Base-by-base conservation (phyloP, 1,140 invertebrate species). In the Lucilia cuprina region DNA sequence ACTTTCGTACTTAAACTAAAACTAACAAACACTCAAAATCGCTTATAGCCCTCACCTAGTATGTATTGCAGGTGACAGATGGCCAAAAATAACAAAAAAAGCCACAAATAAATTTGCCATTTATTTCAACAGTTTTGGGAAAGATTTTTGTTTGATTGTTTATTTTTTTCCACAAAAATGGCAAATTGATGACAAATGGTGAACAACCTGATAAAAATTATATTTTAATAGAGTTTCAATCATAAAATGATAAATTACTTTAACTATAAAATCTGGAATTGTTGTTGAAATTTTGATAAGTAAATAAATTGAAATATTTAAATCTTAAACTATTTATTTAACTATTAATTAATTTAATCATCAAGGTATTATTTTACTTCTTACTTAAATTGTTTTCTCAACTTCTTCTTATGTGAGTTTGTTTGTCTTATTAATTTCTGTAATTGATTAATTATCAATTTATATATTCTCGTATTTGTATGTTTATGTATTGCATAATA, bases 131-230 rank as follows among this genome's bases (percentile, higher is more conserved):
- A 55, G 50, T 77, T 77, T 47, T 19, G 35, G n/a, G 49, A n/a
- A 78, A 19, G 10, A 35, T 41, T n/a, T 14, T 13, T 8, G 2
- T 41, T 30, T 30, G 25, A 2, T 30, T 30, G 25, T 30, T 30
- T n/a, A n/a, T n/a, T 30, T 41, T 77, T 41, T 74, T 74, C 47
- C 35, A 19, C 35, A 49, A 80, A 49, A 50, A 80, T 50, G 77
- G 47, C 77, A 80, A 80, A 80, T 80, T 80, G 77, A 80, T 80
- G 77, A 80, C 41, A 50, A 49, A 25, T 80, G n/a, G 41, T n/a
- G 77, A 49, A 21, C n/a, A n/a, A 2, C 19, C 13, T n/a, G 34
- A 77, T n/a, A 17, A 14, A 77, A 77, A 41, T 41, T 21, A 77
- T 41, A n/a, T 77, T 77, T 55, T 77, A 30, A 77, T 77, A 17